Base-by-base conservation (phyloP, 2,888 invertebrate species). In the Drosophila melanocephala region DNA sequence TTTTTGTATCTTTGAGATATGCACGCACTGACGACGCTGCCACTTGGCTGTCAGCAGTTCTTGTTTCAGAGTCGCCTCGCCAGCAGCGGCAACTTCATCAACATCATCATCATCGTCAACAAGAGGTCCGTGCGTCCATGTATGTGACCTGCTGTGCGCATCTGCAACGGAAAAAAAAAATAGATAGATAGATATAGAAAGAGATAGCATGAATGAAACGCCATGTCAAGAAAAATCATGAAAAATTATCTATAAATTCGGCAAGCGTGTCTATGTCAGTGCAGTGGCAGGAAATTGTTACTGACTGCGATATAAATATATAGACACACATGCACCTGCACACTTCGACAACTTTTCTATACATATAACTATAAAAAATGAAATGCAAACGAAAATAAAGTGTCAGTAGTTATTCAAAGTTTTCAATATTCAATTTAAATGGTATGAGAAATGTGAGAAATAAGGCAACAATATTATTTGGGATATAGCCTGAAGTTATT, bases 221-320 rank as follows among this genome's bases (percentile, higher is more conserved):
- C 53, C 51, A 72, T 80, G 78, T 87, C 72, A 74, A 70, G 73
- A 55, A 77, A 89, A 84, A 87, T 89, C 87, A 87, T 89, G 87
- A 85, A 79, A 84, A 89, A 89, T 87, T 83, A 87, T 87, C 83
- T 87, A 80, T 89, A 85, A 89, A 87, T 86, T 89, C 83, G 85
- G 87, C 84, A 87, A 85, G 75, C 75, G 78, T 80, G 77, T 68
- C 77, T 73, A 39, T 52, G 81, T 76, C 79, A 70, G 69, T 64
- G 65, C 71, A 52, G 53, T 56, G 60, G 55, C 82, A 81, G 75
- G 81, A 81, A 82, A 82, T 81, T 73, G 75, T 79, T 82, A 82
- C 75, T 55, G 83, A 72, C 80, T 85, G 70, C 68, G 32, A 83
- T 75, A 80, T 81, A 80, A 77, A 80, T 77, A 77, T 52, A 76